phyloP scores from a whole-genome alignment of 2,797 vertebrate genomes.

The Gouania willdenowi region DNA sequence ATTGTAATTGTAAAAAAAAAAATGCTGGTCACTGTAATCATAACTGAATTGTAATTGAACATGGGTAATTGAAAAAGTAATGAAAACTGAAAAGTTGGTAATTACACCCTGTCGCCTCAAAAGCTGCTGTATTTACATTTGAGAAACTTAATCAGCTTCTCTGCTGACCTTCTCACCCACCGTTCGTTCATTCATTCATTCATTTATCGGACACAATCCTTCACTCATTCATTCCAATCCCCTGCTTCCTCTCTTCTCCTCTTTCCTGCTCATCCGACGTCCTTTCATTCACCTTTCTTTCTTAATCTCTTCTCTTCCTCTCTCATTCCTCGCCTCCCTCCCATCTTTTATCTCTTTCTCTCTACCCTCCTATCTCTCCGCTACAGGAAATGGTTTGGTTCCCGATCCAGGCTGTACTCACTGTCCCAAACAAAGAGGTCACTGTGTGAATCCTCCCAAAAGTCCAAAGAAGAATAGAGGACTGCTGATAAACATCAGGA shows the following conservation, averaged over 20 bases:
- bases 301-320: slow-evolving; percentile 56
- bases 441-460: slow-evolving; percentile 81
- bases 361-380: slow-evolving; percentile 57
- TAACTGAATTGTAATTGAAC: too few species aligned
- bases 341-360: slow-evolving; percentile 47
- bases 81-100: too few species aligned
- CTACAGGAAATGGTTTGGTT: slow-evolving; percentile 77
- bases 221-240: slow-evolving; percentile 6
- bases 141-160: too few species aligned
- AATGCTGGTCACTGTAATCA: too few species aligned
- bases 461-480: slow-evolving; percentile 79
- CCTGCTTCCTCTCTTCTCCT: slow-evolving; percentile 42
- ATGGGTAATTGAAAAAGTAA: too few species aligned
- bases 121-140: too few species aligned
- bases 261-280: slow-evolving; percentile 56
- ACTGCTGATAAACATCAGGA: slow-evolving; percentile 86
- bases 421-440: slow-evolving; percentile 90
- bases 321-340: slow-evolving; percentile 57
- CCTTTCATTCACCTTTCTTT: slow-evolving; percentile 43
- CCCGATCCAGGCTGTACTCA: slow-evolving; percentile 56
- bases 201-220: too few species aligned
- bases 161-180: slow-evolving; percentile 51
- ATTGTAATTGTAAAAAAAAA: too few species aligned
- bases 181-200: slow-evolving; percentile 23
- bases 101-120: too few species aligned